Evolutionary conservation across 2,888 invertebrate genomes (phyloP).

Genomic region (Amaurobius ferox): DNA sequence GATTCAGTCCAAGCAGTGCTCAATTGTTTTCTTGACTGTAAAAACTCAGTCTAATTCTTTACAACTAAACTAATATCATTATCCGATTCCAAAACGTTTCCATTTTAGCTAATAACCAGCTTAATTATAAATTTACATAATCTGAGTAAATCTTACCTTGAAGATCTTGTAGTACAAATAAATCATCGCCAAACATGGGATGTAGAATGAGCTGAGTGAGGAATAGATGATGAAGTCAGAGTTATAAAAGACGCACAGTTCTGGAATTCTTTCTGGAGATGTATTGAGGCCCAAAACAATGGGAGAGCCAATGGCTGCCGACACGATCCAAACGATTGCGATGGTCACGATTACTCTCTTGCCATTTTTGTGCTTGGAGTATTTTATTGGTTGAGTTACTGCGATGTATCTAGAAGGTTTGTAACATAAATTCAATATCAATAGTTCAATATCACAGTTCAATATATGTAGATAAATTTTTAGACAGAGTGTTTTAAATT

Average conservation of each 20-base stretch:
- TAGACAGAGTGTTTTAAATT: too few species aligned
- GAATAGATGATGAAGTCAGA: conserved; percentile 98
- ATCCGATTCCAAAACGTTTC: too few species aligned
- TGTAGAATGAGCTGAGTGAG: conserved; percentile 98
- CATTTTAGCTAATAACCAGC: too few species aligned
- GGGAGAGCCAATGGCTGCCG: conserved; percentile 95
- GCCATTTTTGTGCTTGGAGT: conserved; percentile 98
- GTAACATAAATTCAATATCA: too few species aligned
- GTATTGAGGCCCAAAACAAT: conserved; percentile 97
- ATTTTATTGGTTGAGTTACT: conserved; percentile 98
- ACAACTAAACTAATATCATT: too few species aligned
- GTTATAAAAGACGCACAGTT: conserved; percentile 94
- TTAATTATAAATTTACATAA: too few species aligned
- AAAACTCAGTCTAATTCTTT: too few species aligned
- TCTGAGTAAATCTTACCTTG: too few species aligned
- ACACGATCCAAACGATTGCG: conserved; percentile 95
- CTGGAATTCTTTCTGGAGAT: conserved; percentile 87
- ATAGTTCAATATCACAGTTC: too few species aligned
- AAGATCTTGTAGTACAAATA: conserved; percentile 98
- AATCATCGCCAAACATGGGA: conserved; percentile 98
- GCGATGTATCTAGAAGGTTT: conserved; percentile 95
- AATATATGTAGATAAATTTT: too few species aligned
- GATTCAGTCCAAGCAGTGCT: too few species aligned
- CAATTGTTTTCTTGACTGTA: too few species aligned
- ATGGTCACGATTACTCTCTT: conserved; percentile 95